Evolutionary conservation across 1,140 invertebrate genomes (phyloP).

Genomic region (Drosophila pseudoobscura): DNA sequence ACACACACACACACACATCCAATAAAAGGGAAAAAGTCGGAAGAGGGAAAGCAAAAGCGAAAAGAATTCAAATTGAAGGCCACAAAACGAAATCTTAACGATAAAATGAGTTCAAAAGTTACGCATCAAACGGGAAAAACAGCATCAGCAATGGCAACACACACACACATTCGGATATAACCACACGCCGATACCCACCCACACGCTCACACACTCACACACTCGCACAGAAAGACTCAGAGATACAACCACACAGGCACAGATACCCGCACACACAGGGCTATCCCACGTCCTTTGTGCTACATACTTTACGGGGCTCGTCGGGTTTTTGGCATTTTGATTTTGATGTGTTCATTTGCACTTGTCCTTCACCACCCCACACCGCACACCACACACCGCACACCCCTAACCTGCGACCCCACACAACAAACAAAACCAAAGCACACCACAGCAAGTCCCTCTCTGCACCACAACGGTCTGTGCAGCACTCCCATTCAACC

Average conservation of each 20-base stretch:
- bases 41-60: not conserved
- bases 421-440: too few relatives aligned
- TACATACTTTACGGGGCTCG: not conserved
- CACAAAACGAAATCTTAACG: constrained; percentile 68
- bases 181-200: constrained; percentile 5
- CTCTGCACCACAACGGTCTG: not conserved
- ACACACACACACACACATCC: not conserved
- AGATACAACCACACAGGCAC: constrained; percentile 8
- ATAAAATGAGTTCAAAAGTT: constrained; percentile 65
- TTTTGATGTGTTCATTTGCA: constrained; percentile 74
- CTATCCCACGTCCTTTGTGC: constrained; percentile 1
- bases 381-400: not conserved
- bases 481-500: constrained; percentile 8
- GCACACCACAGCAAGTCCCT: too few relatives aligned
- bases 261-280: not conserved
- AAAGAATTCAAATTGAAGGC: constrained; percentile 72
- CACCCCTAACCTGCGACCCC: not conserved
- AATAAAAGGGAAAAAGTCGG: constrained; percentile 36
- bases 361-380: constrained; percentile 7
- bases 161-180: not conserved
- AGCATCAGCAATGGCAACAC: constrained; percentile 21
- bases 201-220: constrained; percentile 20
- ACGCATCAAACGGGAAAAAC: constrained; percentile 20
- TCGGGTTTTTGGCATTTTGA: constrained; percentile 53
- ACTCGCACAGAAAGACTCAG: constrained; percentile 7